Evolutionary conservation across 2,797 vertebrate species (phyloP).

Genomic region (Spea hammondii): DNA sequence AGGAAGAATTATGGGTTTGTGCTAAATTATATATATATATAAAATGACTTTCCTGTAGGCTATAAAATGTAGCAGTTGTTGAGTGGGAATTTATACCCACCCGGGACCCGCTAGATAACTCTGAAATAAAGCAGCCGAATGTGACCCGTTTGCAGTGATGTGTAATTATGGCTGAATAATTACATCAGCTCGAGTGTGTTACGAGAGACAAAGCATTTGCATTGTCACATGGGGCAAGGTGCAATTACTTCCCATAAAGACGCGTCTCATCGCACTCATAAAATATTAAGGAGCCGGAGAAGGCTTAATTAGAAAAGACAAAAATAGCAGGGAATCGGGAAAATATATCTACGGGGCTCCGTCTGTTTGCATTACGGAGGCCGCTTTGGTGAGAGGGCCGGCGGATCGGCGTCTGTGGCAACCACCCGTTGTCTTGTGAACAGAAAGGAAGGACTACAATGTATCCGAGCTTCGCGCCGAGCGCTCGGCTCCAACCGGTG

Average conservation of each 20-base stretch:
- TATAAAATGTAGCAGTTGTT: neutral
- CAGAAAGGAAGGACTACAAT: neutral
- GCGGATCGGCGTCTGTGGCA: neutral
- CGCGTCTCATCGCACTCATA: constrained; percentile 10
- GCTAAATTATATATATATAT: too few species aligned
- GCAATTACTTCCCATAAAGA: constrained; percentile 40
- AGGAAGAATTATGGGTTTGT: too few species aligned
- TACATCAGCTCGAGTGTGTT: constrained; percentile 13
- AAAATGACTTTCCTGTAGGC: too few species aligned
- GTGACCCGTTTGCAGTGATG: constrained; percentile 21
- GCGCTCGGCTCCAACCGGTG: neutral
- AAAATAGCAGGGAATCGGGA: neutral
- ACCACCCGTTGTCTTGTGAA: neutral
- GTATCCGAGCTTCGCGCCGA: neutral
- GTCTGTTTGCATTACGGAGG: neutral
- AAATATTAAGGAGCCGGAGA: constrained; percentile 29
- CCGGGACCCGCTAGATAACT: neutral
- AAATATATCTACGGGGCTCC: neutral
- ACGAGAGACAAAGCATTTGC: constrained; percentile 10
- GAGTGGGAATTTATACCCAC: neutral
- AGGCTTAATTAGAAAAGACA: constrained; percentile 22
- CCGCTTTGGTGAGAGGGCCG: neutral
- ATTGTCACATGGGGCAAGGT: constrained; percentile 12
- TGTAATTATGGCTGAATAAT: constrained; percentile 43
- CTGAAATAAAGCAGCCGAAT: neutral